These are phyloP conservation scores for Bovichtus variegatus DNA, from an alignment of 2,797 vertebrate genomes.

Conservation along the genomic window DNA sequence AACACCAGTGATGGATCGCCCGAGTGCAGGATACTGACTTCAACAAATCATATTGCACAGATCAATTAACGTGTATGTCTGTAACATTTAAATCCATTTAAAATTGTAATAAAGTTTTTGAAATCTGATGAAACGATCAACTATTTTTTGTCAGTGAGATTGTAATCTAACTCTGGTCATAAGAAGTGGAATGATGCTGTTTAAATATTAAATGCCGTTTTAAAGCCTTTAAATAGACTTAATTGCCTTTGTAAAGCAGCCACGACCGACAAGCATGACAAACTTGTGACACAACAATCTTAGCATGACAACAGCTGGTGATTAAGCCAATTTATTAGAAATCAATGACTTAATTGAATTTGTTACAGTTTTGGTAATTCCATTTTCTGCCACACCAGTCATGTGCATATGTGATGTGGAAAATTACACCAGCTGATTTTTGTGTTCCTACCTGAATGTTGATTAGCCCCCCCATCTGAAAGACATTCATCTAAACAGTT, in stretches of 20 bases:
- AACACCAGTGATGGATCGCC: conserved; percentile 33
- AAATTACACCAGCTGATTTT: conserved; percentile 68
- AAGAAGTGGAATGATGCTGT: conserved; percentile 27
- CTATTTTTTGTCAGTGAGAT: conserved; percentile 27
- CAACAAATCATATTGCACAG: conserved; percentile 39
- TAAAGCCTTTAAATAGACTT: conserved; percentile 50
- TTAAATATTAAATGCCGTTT: conserved; percentile 34
- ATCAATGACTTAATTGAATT: conserved; percentile 84
- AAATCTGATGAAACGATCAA: conserved; percentile 39
- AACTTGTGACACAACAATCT: conserved; percentile 82
- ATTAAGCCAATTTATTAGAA: conserved; percentile 85
- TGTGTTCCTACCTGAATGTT: conserved; percentile 57
- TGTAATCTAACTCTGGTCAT: conserved; percentile 1
- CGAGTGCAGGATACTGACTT: conserved; percentile 21
- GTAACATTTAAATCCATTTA: conserved; percentile 49
- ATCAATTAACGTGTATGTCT: conserved; percentile 47
- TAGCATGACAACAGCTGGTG: conserved; percentile 83
- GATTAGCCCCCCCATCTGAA: conserved; percentile 49
- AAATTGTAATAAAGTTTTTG: conserved; percentile 78
- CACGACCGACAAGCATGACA: conserved; percentile 82
- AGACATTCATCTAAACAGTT: conserved; percentile 48
- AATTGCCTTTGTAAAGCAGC: conserved; percentile 69
- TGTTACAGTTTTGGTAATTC: conserved; percentile 80
- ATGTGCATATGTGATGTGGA: conserved; percentile 67
- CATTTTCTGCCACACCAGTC: conserved; percentile 77